Evolutionary conservation across 2,888 invertebrate species (phyloP).

Genomic region (Odontocolon sp.): DNA sequence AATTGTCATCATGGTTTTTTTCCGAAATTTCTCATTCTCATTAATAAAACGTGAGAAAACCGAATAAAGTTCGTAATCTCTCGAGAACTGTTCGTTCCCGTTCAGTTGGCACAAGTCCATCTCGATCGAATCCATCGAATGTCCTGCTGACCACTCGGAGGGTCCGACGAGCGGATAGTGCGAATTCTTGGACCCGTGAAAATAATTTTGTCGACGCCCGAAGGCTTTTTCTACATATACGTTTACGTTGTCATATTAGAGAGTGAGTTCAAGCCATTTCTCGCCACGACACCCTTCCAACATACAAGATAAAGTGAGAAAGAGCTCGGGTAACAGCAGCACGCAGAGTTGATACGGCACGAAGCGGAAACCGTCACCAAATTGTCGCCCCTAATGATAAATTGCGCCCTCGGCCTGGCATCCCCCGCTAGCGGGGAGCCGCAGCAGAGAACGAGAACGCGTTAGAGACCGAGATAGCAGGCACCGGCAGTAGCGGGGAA

Average conservation of each 20-base stretch:
- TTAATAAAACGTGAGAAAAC: background rate
- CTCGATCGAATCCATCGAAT: constrained; percentile 7
- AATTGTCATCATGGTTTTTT: background rate
- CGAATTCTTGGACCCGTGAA: constrained; percentile 50
- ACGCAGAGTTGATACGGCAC: constrained; percentile 56
- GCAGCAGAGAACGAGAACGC: constrained; percentile 48
- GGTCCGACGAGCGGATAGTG: constrained; percentile 31
- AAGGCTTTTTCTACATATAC: constrained; percentile 44
- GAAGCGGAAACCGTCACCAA: constrained; percentile 73
- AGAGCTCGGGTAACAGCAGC: constrained; percentile 41
- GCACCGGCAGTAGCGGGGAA: constrained; percentile 71
- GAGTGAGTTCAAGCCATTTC: constrained; percentile 33
- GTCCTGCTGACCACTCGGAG: constrained; percentile 11
- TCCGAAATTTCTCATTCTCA: background rate
- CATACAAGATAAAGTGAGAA: constrained; percentile 51
- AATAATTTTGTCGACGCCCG: constrained; percentile 52
- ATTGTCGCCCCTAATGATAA: constrained; percentile 81
- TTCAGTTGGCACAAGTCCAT: background rate
- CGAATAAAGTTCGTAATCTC: background rate
- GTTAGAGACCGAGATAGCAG: constrained; percentile 50
- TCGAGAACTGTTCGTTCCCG: background rate
- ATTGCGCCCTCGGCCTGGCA: constrained; percentile 77
- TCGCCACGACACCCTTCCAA: constrained; percentile 28
- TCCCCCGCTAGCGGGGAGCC: constrained; percentile 59
- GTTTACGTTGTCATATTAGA: constrained; percentile 40